Evolutionary conservation across 2,797 vertebrate species (phyloP).

Genomic region (Sebastolobus alascanus): DNA sequence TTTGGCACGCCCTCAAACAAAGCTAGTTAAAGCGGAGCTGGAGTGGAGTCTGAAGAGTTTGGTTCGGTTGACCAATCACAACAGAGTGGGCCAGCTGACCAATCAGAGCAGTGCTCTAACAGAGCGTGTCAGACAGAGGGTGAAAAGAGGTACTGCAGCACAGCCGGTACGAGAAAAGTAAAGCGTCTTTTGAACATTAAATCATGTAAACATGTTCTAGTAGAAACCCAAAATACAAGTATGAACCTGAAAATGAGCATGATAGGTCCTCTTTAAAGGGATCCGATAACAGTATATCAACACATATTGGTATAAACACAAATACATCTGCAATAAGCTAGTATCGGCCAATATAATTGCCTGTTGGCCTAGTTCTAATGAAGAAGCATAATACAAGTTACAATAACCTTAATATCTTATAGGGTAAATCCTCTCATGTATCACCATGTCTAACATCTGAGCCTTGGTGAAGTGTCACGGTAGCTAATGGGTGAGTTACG

Average conservation of each 20-base stretch:
- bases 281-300: background rate
- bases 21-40: too few relatives aligned
- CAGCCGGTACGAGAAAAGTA: too few relatives aligned
- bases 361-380: background rate
- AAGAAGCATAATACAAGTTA: background rate
- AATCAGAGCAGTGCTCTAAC: too few relatives aligned
- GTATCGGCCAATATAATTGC: background rate
- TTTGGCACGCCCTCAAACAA: too few relatives aligned
- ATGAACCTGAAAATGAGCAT: too few relatives aligned
- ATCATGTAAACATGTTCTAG: too few relatives aligned
- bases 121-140: too few relatives aligned
- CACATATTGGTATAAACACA: background rate
- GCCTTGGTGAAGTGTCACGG: background rate
- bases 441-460: background rate
- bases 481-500: background rate
- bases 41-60: rapidly evolving
- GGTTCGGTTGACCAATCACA: too few relatives aligned
- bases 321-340: background rate
- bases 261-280: background rate
- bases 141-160: too few relatives aligned
- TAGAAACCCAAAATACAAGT: too few relatives aligned
- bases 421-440: background rate
- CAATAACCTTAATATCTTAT: background rate
- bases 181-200: too few relatives aligned
- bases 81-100: rapidly evolving